These are phyloP conservation scores for Petrocephalus schoutedeni DNA, from an alignment of 2,797 vertebrate genomes.

Conservation along the genomic window DNA sequence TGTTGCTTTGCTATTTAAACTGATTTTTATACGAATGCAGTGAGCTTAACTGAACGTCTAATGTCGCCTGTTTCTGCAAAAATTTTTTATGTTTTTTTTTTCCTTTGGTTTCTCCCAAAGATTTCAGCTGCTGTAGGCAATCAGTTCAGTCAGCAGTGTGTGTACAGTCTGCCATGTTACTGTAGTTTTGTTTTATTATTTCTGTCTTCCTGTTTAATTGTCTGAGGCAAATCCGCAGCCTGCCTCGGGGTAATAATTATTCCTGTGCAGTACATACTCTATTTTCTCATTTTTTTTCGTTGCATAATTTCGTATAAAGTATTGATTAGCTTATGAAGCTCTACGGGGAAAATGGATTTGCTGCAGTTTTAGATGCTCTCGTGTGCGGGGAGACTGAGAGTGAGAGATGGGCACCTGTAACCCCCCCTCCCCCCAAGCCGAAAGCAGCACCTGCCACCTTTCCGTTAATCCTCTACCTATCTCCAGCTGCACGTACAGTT, in stretches of 20 bases:
- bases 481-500: neutral
- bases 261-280: constrained; percentile 41
- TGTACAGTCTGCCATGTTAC: neutral
- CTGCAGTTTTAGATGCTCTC: constrained; percentile 46
- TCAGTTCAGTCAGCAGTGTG: neutral
- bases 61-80: neutral
- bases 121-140: neutral
- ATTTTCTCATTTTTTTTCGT: constrained; percentile 38
- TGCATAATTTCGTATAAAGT: constrained; percentile 55
- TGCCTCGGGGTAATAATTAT: constrained; percentile 39
- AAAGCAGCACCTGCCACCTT: neutral
- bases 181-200: neutral
- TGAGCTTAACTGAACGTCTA: neutral
- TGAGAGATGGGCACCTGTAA: neutral
- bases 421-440: neutral
- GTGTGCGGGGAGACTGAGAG: constrained; percentile 31
- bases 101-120: constrained; percentile 16
- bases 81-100: neutral
- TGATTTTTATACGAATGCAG: constrained; percentile 65
- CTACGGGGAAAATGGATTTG: constrained; percentile 49
- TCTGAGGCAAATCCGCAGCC: constrained; percentile 51
- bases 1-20: constrained; percentile 52
- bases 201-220: constrained; percentile 46
- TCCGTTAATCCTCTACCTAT: neutral
- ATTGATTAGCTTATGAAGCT: constrained; percentile 55